These are phyloP conservation scores for Pomatorhinus ruficollis DNA, from an alignment of 2,113 vertebrate genomes.

Conservation along the genomic window DNA sequence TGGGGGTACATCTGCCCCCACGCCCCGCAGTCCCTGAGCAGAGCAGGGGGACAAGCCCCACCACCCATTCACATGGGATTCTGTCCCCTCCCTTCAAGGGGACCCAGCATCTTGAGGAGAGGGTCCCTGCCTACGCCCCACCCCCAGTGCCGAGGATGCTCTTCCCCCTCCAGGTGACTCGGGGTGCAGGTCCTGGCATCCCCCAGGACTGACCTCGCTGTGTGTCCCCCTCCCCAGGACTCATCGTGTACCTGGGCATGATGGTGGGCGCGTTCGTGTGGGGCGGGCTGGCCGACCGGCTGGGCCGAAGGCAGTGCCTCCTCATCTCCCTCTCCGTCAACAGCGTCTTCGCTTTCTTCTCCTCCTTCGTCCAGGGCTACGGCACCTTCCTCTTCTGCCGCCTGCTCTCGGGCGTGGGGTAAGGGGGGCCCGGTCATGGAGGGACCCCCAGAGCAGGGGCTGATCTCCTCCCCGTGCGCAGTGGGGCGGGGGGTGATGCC, in stretches of 20 bases:
- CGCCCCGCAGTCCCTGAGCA: not conserved
- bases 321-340: slow-evolving; percentile 98
- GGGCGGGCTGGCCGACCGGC: slow-evolving; percentile 93
- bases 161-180: not conserved
- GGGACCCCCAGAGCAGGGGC: not conserved
- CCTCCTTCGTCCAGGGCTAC: slow-evolving; percentile 97
- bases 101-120: rapidly evolving
- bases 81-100: not conserved
- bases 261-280: slow-evolving; percentile 98
- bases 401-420: slow-evolving; percentile 94
- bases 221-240: slow-evolving; percentile 8
- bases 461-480: rapidly evolving
- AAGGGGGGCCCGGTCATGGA: slow-evolving; percentile 11
- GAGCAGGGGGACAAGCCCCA: not conserved
- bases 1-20: too few species aligned
- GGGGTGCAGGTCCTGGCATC: not conserved
- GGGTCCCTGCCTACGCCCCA: not conserved
- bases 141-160: not conserved
- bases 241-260: slow-evolving; percentile 82
- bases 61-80: not conserved
- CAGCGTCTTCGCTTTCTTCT: slow-evolving; percentile 97
- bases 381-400: slow-evolving; percentile 96
- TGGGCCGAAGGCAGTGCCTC: slow-evolving; percentile 92
- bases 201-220: rapidly evolving
- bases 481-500: not conserved